These are phyloP conservation scores for Euwallacea fornicatus DNA, from an alignment of 1,140 invertebrate species.

Conservation along the genomic window DNA sequence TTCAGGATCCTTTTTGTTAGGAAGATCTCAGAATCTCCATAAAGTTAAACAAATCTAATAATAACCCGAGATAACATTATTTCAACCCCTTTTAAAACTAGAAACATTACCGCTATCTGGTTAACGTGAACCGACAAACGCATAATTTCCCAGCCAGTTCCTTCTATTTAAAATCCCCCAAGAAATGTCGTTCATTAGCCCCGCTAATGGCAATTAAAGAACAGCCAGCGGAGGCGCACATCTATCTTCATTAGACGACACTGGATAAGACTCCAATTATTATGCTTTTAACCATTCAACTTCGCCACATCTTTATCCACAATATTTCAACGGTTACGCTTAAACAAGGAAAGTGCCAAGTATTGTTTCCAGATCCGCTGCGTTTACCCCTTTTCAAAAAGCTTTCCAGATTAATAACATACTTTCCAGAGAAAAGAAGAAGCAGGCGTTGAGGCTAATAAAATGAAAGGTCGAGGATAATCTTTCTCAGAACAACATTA, in stretches of 20 bases:
- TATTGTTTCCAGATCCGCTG: constrained; percentile 15
- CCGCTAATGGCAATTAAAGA: constrained; percentile 29
- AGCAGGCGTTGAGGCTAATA: neutral
- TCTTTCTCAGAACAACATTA: neutral
- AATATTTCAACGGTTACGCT: constrained; percentile 13
- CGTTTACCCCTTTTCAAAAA: constrained; percentile 1
- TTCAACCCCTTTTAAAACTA: neutral
- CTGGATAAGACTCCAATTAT: constrained; percentile 28
- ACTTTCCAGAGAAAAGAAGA: neutral
- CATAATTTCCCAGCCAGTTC: constrained; percentile 4
- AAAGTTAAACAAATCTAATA: neutral
- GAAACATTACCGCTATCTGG: neutral
- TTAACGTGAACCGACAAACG: constrained; percentile 4
- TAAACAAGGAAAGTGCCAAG: constrained; percentile 14
- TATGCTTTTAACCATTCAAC: constrained; percentile 30
- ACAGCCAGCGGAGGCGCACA: constrained; percentile 12
- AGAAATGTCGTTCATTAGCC: constrained; percentile 27
- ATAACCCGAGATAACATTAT: neutral
- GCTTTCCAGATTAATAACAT: constrained; percentile 6
- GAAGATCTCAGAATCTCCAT: neutral
- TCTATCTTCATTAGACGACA: constrained; percentile 34
- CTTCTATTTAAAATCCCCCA: constrained; percentile 22
- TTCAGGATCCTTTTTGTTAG: neutral
- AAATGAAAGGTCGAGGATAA: too few relatives aligned
- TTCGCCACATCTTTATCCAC: constrained; percentile 23